Conservation (phyloP, 1,140 invertebrate species). For the Amphibalanus amphitrite region DNA sequence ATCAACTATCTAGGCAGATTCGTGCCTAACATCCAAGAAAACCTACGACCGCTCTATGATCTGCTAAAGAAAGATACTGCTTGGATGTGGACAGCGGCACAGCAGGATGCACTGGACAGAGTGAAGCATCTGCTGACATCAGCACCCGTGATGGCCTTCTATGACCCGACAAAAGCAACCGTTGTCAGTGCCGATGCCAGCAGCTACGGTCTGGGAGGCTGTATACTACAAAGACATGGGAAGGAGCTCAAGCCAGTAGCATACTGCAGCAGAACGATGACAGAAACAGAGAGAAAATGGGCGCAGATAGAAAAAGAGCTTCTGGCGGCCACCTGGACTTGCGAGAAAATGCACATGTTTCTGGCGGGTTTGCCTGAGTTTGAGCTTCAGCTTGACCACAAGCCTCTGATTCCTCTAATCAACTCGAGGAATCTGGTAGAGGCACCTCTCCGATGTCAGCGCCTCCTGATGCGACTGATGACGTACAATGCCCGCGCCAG, state of each 20-base stretch:
- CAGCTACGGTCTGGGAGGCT: not conserved
- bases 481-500: not conserved
- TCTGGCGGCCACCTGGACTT: not conserved
- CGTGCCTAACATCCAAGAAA: not conserved
- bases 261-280: not conserved
- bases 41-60: not conserved
- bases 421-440: not conserved
- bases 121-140: not conserved
- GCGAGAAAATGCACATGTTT: not conserved
- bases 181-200: not conserved
- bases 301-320: not conserved
- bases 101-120: not conserved
- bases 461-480: not conserved
- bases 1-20: not conserved
- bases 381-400: not conserved
- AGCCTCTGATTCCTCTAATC: not conserved
- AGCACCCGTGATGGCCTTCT: not conserved
- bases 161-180: not conserved
- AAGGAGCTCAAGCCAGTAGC: not conserved
- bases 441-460: not conserved
- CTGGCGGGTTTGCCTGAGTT: not conserved
- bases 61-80: not conserved
- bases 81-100: not conserved
- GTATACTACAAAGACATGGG: not conserved
- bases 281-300: not conserved